Evolutionary conservation across 2,797 vertebrate species (phyloP), one percentile per base, ranked within the genome.

Genomic region (Syngnathus rostellatus): DNA sequence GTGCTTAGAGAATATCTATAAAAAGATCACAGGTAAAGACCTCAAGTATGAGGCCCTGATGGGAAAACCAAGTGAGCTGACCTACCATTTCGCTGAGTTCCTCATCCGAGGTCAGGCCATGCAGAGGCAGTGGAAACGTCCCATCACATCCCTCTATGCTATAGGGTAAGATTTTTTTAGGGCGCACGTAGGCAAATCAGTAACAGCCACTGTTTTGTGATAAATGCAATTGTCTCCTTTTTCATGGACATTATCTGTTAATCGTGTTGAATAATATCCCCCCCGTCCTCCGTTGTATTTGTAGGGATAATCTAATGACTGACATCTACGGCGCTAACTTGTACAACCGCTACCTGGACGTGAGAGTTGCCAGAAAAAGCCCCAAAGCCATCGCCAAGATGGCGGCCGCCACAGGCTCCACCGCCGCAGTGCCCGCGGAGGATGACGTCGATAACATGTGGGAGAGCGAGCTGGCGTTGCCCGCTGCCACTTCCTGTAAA

Each of bases 321-420:
- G 95, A 95, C 43, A 92, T 97, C 67, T 97, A 95, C 0, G 95
- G 94, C 21, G 94, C 94, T 67, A 96, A 96, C 71, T 91, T 96
- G 25, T 97, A 95, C 89, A 94, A 92, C 77, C 93, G 93, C 69
- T 93, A 90, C 83, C 92, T 97, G 67, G 77, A 93, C 67, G 89
- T 94, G 70, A 82, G 85, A 53, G 70, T 57, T 2, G 66, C 80
- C 0, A 78, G 80, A 38, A 84, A 85, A 76, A 86, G 85, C 73
- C 75, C 85, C 53, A 87, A 89, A 82, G 82, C 86, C 12, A 55
- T 89, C 0, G 83, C 87, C 2, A 86, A 91, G 81, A 69, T 89
- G 75, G 86, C 77, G 0, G 74, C 83, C 0, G 83, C 81, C 66
- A 87, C 89, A 0, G 90, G 91, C 21, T 81, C 87, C 9, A 65